A percentile compares a stretch with the other conserved stretches of the same genome.
These are phyloP conservation scores for Caenorhabditis elegans DNA, from an alignment of 1,140 invertebrate species.

Conservation along the genomic window DNA sequence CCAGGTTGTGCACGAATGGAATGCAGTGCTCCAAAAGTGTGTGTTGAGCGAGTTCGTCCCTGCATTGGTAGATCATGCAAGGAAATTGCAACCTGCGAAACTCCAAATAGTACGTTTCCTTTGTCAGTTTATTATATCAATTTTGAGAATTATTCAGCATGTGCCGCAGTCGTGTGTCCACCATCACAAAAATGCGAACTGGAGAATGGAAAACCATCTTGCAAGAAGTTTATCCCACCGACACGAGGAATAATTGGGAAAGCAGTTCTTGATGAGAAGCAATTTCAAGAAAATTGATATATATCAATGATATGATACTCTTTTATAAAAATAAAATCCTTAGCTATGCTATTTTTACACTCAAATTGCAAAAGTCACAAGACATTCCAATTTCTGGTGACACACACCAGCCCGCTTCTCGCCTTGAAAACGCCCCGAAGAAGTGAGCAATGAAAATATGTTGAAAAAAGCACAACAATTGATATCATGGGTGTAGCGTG, in stretches of 20 bases:
- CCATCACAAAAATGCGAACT: background rate
- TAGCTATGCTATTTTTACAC: too few relatives aligned
- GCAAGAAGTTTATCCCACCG: background rate
- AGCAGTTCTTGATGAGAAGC: background rate
- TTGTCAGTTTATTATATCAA: background rate
- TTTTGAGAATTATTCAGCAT: background rate
- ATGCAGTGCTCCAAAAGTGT: background rate
- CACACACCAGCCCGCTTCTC: too few relatives aligned
- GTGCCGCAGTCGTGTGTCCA: background rate
- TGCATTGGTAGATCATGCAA: slow-evolving; percentile 5
- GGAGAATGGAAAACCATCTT: background rate
- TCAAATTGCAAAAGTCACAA: too few relatives aligned
- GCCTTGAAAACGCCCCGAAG: too few relatives aligned
- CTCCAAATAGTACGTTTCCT: background rate
- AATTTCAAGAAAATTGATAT: background rate
- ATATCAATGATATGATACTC: too few relatives aligned
- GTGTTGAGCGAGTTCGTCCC: background rate
- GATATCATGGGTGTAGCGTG: too few relatives aligned
- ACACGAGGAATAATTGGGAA: background rate
- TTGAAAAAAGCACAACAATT: too few relatives aligned
- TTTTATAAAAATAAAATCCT: too few relatives aligned
- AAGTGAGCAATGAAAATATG: too few relatives aligned
- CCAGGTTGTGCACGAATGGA: background rate
- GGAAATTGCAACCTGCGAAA: background rate
- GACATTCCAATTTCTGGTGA: too few relatives aligned